Conservation (phyloP, 2,797 vertebrate genomes). For the Muraenolepis orangiensis region DNA sequence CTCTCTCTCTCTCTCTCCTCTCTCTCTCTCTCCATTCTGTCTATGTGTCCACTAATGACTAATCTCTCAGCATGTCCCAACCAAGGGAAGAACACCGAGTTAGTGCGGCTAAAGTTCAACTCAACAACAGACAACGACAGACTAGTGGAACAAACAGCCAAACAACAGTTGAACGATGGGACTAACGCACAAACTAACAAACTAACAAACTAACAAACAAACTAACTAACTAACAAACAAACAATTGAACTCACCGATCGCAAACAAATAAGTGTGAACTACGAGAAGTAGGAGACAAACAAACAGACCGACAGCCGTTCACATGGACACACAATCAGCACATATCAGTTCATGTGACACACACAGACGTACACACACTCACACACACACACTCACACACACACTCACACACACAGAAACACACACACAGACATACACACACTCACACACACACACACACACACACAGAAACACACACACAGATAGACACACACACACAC, state of each 20-base stretch:
- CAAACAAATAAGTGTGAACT: neutral
- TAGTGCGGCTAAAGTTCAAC: constrained; percentile 40
- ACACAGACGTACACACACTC: neutral
- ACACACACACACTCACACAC: neutral
- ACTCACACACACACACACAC: neutral
- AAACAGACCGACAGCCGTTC: neutral
- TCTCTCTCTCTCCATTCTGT: constrained; percentile 36
- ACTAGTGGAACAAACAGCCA: neutral
- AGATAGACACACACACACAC: neutral
- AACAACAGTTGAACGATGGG: neutral
- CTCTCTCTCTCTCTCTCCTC: too few species aligned
- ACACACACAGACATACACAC: too few species aligned
- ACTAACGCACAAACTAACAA: neutral
- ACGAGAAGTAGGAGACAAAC: too few species aligned
- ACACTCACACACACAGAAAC: too few species aligned
- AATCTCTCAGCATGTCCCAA: constrained; percentile 53
- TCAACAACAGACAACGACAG: constrained; percentile 5
- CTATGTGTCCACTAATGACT: constrained; percentile 60
- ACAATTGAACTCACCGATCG: too few species aligned
- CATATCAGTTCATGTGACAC: neutral
- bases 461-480: neutral
- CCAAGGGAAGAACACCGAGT: constrained; percentile 45
- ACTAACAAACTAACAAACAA: neutral
- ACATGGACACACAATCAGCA: neutral
- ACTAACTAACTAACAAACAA: neutral